These are phyloP conservation scores for Nasonovia ribisnigri DNA, from an alignment of 2,888 invertebrate genomes.

Conservation along the genomic window DNA sequence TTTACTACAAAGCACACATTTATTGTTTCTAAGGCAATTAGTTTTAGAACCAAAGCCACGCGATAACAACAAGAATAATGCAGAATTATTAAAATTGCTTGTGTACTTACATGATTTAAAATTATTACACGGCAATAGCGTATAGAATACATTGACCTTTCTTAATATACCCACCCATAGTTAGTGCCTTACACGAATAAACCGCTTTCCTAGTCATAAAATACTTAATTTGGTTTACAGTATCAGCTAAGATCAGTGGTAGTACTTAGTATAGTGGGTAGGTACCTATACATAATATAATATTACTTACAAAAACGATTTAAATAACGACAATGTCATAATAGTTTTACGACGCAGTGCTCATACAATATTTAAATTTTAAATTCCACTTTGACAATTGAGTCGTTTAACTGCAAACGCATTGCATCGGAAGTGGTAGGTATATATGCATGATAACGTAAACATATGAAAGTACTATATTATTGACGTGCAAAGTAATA, in stretches of 20 bases:
- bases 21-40: slow-evolving; percentile 29
- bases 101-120: neutral
- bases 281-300: neutral
- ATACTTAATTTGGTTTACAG: neutral
- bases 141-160: slow-evolving; percentile 37
- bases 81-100: slow-evolving; percentile 3
- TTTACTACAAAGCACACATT: neutral
- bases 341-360: neutral
- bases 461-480: neutral
- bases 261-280: neutral
- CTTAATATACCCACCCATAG: neutral
- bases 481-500: neutral
- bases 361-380: neutral
- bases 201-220: neutral
- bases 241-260: neutral
- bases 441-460: neutral
- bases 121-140: neutral
- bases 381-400: neutral
- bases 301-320: neutral
- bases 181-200: neutral
- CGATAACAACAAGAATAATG: neutral
- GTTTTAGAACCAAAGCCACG: neutral
- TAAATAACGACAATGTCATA: neutral
- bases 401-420: neutral
- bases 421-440: neutral